Percentiles rank a stretch among this genome's conserved stretches.
Evolutionary conservation across 2,797 vertebrate species (phyloP).

Genomic region (Enteromius paludinosus): DNA sequence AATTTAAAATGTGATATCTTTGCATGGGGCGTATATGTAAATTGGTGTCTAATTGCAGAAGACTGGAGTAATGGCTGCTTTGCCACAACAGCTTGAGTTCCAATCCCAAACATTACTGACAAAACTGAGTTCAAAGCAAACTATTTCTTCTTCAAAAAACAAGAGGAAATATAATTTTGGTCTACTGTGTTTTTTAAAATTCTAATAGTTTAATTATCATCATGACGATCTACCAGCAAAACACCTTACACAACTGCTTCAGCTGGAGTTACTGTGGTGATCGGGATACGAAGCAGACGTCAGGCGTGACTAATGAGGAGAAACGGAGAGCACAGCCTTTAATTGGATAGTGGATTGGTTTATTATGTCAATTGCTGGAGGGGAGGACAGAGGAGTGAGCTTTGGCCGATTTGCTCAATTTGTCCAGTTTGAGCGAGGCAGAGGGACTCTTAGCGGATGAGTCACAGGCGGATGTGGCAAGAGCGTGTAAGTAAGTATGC

Average conservation of each 20-base stretch:
- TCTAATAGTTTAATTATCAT: not conserved
- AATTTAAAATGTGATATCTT: not conserved
- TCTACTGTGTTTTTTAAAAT: not conserved
- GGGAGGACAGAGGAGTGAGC: constrained; percentile 43
- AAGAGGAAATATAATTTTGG: not conserved
- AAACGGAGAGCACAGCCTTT: constrained; percentile 43
- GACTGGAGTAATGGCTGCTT: not conserved
- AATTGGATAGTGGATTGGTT: constrained; percentile 35
- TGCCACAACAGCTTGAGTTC: not conserved
- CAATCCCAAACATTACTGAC: not conserved
- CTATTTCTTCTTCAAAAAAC: not conserved
- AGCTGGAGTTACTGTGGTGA: not conserved
- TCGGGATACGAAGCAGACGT: constrained; percentile 4
- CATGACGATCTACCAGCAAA: not conserved
- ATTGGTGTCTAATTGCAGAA: too few relatives aligned
- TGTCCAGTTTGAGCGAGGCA: constrained; percentile 48
- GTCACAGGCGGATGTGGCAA: constrained; percentile 58
- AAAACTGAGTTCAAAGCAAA: not conserved
- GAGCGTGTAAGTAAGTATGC: constrained; percentile 42
- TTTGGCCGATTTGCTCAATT: constrained; percentile 48
- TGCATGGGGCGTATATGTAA: not conserved
- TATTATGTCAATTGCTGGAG: constrained; percentile 45
- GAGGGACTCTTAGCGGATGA: constrained; percentile 53
- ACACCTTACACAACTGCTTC: not conserved
- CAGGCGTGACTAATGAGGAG: constrained; percentile 47